Evolutionary conservation across 1,140 invertebrate species (phyloP), one percentile per base, ranked within the genome.

Genomic region (Daktulosphaira vitifoliae): DNA sequence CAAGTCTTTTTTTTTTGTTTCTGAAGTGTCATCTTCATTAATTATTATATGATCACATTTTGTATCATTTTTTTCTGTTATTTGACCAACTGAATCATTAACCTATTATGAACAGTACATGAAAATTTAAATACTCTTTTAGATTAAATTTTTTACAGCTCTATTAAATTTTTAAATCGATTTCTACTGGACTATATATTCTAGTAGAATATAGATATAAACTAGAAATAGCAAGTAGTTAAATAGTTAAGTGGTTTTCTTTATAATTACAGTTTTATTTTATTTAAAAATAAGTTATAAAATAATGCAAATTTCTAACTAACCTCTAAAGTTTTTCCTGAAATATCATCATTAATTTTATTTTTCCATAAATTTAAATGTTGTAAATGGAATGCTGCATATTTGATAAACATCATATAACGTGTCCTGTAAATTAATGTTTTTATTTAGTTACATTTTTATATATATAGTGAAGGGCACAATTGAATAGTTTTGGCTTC

Each of bases 391-490:
- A 87, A 87, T 4, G 95, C 94, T 22, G 94, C 95, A 74, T 91
- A 88, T 71, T 94, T 91, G 50, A 99, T 95, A 76, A 98, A 98
- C 76, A 89, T 89, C 75, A 98, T 88, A 74, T 98, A 98, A 69
- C 92, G 83, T 20, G 89, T 72, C 49, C 72, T 73, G 44, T 26
- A 69, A 37, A 33, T 37, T 65, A 64, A 42, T 26, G 6, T 23
- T 26, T 51, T 0, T 16, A 22, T 54, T 11, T 42, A 39, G 33
- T 37, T 37, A 37, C 6, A 13, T 37, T 37, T 37, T 37, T 13
- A 37, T 13, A 7, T n/a, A n/a, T n/a, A n/a, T n/a, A n/a, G n/a
- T n/a, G n/a, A n/a, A n/a, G n/a, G 29, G 11, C 11, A 33, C 29
- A 33, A 33, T 33, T 33, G 11, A 33, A 33, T 11, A 33, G 29